These are phyloP conservation scores for Drosophila gaucha DNA, from an alignment of 2,888 invertebrate genomes.

Conservation along the genomic window DNA sequence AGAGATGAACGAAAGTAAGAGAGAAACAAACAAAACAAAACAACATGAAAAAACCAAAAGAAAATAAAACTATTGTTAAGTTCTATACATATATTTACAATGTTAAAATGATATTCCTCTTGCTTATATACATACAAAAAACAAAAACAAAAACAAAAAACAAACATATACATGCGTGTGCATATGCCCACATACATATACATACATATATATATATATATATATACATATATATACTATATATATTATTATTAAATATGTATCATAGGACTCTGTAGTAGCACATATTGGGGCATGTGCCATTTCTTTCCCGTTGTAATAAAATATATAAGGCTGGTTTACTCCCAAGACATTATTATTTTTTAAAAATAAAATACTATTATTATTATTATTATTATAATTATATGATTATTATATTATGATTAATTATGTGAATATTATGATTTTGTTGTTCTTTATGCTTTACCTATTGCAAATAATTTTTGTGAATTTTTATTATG, in stretches of 20 bases:
- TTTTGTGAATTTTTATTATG: conserved; percentile 42
- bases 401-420: conserved; percentile 26
- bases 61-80: conserved; percentile 66
- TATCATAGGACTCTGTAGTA: conserved; percentile 36
- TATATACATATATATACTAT: conserved; percentile 20
- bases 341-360: conserved; percentile 85
- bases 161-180: conserved; percentile 40
- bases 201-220: conserved; percentile 5
- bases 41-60: conserved; percentile 33
- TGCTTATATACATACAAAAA: conserved; percentile 68
- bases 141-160: conserved; percentile 17
- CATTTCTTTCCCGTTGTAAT: conserved; percentile 80
- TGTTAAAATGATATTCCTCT: conserved; percentile 77
- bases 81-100: conserved; percentile 65
- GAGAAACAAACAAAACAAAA: conserved; percentile 15
- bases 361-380: conserved; percentile 43
- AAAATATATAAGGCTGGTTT: conserved; percentile 84
- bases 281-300: conserved; percentile 62
- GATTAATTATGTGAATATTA: conserved; percentile 37
- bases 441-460: conserved; percentile 49
- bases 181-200: conserved; percentile 38
- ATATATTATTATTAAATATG: conserved; percentile 30
- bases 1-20: conserved; percentile 9
- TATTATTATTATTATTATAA: conserved; percentile 25
- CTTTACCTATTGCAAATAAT: conserved; percentile 24